Conservation (phyloP, 2,113 vertebrate species). For the Lamprologus tigripictilis region DNA sequence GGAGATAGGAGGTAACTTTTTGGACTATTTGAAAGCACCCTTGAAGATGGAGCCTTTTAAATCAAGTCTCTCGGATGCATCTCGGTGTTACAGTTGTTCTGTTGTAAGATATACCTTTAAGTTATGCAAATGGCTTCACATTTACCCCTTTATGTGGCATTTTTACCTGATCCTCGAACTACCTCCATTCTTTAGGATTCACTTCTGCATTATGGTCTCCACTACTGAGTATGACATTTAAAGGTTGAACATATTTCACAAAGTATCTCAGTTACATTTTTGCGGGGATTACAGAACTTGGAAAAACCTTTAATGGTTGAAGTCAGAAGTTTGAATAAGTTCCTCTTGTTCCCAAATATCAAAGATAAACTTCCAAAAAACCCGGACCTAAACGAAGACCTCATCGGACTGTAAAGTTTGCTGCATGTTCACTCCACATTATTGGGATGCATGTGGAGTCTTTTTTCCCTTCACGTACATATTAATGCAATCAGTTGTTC, state of each 20-base stretch:
- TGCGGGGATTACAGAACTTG: background rate
- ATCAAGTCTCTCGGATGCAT: background rate
- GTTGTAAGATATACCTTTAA: background rate
- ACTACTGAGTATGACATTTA: background rate
- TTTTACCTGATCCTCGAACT: background rate
- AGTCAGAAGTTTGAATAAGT: background rate
- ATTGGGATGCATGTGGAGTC: background rate
- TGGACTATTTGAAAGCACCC: background rate
- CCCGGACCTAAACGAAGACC: background rate
- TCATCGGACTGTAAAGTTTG: background rate
- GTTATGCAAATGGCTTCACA: background rate
- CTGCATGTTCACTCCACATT: background rate
- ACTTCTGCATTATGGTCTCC: background rate
- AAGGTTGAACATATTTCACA: background rate
- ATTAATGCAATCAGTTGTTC: background rate
- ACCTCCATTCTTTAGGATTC: background rate
- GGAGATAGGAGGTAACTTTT: background rate
- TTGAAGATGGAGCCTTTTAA: background rate
- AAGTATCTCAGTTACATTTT: background rate
- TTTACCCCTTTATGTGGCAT: background rate
- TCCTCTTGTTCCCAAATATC: background rate
- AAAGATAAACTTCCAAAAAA: fast-evolving
- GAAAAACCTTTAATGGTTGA: background rate
- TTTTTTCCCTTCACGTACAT: background rate
- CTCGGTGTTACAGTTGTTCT: background rate